Base-by-base conservation (phyloP, 1,140 invertebrate species). In the Teleopsis dalmanni region DNA sequence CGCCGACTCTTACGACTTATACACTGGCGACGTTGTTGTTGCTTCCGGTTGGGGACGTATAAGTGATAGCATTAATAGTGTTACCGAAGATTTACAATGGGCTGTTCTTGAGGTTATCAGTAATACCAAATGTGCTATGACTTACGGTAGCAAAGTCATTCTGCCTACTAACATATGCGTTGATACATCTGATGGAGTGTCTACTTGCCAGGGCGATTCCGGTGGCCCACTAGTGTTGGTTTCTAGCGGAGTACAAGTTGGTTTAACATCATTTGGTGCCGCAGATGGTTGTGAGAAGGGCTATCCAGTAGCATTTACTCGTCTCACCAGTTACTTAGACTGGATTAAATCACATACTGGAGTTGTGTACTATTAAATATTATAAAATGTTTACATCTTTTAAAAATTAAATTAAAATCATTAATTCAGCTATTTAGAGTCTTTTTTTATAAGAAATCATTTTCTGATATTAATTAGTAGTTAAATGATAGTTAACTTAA, bases 201-300 rank as follows among this genome's bases (percentile, higher is more conserved):
- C 65, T 41, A 68, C 60, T 34, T 68, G 65, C 58, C 58, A 57
- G 37, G 75, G 75, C 6, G 75, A 76, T 51, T 75, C 74, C 41
- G 74, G 74, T 52, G 75, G 74, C 50, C 75, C 75, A 47, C 62
- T 77, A 42, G 67, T 71, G 0, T 52, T 61, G 22, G 48, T 34
- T 4, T 21, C 38, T 18, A 18, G 14, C 29, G 54, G 57, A 47
- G 45, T 57, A 10, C 57, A 58, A 41, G 55, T 79, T 47, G 79
- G 79, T 56, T 59, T 79, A 19, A 75, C 72, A 22, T 79, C 77
- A 16, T 80, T 77, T 55, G 76, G 75, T 26, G 67, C 70, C 18
- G 47, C 56, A n/a, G 50, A 59, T n/a, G 77, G 76, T 10, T 81
- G 78, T 56, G 70, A 73, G 50, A 56, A 60, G 3, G 72, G 68